Evolutionary conservation across 2,797 vertebrate species (phyloP).

Genomic region (Acipenser transmontanus): DNA sequence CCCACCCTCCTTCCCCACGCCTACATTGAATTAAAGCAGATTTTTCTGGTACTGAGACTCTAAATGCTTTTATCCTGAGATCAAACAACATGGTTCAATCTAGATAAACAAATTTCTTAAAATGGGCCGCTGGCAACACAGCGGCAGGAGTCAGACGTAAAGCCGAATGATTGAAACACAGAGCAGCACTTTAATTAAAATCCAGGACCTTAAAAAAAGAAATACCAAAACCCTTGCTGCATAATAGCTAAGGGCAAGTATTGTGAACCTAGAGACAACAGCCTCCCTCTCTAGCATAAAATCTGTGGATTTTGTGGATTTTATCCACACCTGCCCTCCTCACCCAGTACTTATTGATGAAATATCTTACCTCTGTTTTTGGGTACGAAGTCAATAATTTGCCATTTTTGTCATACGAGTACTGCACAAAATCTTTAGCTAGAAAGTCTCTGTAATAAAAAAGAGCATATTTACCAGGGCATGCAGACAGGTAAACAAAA

Average conservation of each 20-base stretch:
- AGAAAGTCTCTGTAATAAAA: constrained; percentile 65
- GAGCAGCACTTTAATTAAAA: not conserved
- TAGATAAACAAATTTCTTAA: too few relatives aligned
- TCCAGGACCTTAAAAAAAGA: not conserved
- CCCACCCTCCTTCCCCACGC: too few relatives aligned
- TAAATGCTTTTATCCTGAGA: too few relatives aligned
- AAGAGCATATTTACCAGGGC: not conserved
- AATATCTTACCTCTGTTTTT: constrained; percentile 42
- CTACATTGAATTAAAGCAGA: too few relatives aligned
- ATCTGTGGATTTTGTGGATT: not conserved
- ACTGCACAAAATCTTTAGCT: constrained; percentile 59
- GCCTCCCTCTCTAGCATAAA: not conserved
- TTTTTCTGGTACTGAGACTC: too few relatives aligned
- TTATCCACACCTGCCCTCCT: not conserved
- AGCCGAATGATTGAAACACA: too few relatives aligned
- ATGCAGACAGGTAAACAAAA: not conserved
- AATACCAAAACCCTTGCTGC: not conserved
- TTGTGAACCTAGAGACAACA: not conserved
- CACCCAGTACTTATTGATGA: not conserved
- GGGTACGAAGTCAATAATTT: constrained; percentile 38
- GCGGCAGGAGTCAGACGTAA: too few relatives aligned
- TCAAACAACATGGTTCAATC: too few relatives aligned
- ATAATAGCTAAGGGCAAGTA: not conserved
- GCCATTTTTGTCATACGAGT: constrained; percentile 43
- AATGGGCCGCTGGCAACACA: too few relatives aligned